Conservation (phyloP, 2,113 vertebrate species). For the Eonycteris spelaea region DNA sequence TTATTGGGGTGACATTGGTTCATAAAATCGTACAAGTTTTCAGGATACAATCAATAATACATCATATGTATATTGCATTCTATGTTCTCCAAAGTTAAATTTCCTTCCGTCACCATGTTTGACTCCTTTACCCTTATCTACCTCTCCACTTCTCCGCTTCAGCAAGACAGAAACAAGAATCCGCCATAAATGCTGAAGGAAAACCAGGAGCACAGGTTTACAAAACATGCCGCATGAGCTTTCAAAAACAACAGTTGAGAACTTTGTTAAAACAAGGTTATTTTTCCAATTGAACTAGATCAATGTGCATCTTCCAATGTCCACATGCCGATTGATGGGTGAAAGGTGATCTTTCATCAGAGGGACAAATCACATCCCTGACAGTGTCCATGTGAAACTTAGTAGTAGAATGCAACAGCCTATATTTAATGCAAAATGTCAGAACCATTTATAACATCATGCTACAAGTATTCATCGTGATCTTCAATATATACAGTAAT, state of each 20-base stretch:
- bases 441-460: conserved; percentile 24
- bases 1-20: too few species aligned
- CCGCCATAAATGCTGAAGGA: not conserved
- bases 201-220: not conserved
- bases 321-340: not conserved
- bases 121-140: too few species aligned
- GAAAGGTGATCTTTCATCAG: conserved; percentile 30
- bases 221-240: conserved; percentile 26
- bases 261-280: too few species aligned
- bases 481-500: not conserved
- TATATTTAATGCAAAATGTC: not conserved
- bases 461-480: conserved; percentile 21
- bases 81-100: too few species aligned
- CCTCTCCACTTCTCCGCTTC: too few species aligned
- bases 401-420: not conserved
- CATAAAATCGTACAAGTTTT: too few species aligned
- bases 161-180: not conserved
- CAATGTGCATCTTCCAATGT: not conserved
- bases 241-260: too few species aligned
- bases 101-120: too few species aligned
- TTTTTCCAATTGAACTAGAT: conserved; percentile 8
- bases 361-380: not conserved
- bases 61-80: too few species aligned
- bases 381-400: conserved; percentile 30
- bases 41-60: too few species aligned